These are phyloP conservation scores for Sturnus vulgaris DNA, from an alignment of 2,113 vertebrate genomes.

Conservation along the genomic window DNA sequence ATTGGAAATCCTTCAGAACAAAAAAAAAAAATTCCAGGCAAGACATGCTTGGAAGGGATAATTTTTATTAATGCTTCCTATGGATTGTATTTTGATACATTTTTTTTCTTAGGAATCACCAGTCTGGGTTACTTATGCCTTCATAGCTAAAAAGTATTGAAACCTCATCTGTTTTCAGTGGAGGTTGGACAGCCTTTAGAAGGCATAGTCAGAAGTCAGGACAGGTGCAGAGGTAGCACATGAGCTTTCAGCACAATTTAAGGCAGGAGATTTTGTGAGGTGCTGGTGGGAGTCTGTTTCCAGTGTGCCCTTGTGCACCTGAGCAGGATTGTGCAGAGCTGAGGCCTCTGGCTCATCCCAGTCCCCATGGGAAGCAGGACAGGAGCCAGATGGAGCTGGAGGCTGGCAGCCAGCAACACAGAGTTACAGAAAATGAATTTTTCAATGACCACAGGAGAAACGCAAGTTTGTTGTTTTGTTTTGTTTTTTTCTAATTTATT, in stretches of 20 bases:
- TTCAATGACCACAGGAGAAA: background rate
- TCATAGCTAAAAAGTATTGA: background rate
- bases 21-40: background rate
- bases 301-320: fast-evolving
- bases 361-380: background rate
- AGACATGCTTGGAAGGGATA: background rate
- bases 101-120: background rate
- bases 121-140: background rate
- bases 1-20: background rate
- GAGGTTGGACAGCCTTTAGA: background rate
- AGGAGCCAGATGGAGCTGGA: background rate
- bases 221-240: background rate
- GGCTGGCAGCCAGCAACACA: background rate
- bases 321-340: background rate
- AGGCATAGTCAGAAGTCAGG: fast-evolving
- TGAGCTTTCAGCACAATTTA: background rate
- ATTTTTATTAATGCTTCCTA: background rate
- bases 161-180: background rate
- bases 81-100: background rate
- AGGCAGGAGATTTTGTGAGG: background rate
- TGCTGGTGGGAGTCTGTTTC: background rate
- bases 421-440: background rate
- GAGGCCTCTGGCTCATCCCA: background rate
- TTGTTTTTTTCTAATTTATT: background rate
- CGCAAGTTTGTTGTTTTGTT: fast-evolving